These are phyloP conservation scores for Drosophila serrata DNA, from an alignment of 1,140 invertebrate genomes.

Conservation along the genomic window DNA sequence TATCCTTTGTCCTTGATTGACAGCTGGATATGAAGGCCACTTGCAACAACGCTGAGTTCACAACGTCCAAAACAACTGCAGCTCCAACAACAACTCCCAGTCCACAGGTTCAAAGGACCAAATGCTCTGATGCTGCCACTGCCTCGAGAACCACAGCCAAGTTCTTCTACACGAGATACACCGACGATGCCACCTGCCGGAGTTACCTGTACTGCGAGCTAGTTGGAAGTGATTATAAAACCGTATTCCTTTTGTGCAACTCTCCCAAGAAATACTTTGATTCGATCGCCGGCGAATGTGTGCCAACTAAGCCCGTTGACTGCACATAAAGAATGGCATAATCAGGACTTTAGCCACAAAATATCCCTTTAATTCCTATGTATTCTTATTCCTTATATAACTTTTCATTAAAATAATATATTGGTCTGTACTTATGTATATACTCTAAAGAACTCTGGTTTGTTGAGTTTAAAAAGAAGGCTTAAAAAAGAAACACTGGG, in stretches of 20 bases:
- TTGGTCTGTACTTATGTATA: too few relatives aligned
- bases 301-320: constrained; percentile 9
- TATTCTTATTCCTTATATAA: too few relatives aligned
- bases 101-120: not conserved
- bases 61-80: constrained; percentile 6
- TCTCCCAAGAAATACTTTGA: constrained; percentile 9
- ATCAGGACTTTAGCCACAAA: not conserved
- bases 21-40: constrained; percentile 2
- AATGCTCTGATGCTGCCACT: not conserved
- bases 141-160: not conserved
- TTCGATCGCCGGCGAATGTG: not conserved
- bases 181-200: not conserved
- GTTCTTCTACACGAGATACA: constrained; percentile 12
- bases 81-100: not conserved
- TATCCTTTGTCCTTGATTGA: not conserved
- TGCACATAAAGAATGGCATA: not conserved
- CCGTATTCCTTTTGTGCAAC: not conserved
- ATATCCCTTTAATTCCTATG: not conserved
- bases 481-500: not conserved
- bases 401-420: not conserved
- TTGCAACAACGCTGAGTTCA: not conserved
- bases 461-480: not conserved
- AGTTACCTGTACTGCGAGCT: constrained; percentile 34
- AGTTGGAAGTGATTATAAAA: not conserved
- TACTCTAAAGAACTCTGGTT: not conserved